Evolutionary conservation across 2,888 invertebrate species (phyloP).

Genomic region (Branchellion lobata): DNA sequence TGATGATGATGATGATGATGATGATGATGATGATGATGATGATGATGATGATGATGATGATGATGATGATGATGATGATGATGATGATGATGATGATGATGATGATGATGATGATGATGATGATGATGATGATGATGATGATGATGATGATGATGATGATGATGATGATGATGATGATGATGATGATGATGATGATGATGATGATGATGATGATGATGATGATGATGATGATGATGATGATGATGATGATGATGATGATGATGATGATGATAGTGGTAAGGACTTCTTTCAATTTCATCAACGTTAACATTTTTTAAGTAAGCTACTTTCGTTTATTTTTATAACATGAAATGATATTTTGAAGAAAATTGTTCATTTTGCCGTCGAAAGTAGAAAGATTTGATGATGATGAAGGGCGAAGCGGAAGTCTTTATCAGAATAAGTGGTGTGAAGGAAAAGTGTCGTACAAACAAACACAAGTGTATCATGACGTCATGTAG

Average conservation of each 20-base stretch:
- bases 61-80: not conserved
- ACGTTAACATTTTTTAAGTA: not conserved
- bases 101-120: not conserved
- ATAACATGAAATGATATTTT: too few relatives aligned
- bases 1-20: too few relatives aligned
- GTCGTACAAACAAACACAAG: too few relatives aligned
- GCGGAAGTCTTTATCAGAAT: too few relatives aligned
- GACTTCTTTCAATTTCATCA: slow-evolving; percentile 27
- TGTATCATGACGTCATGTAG: too few relatives aligned
- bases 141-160: not conserved
- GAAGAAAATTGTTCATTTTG: too few relatives aligned
- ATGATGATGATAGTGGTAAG: slow-evolving; percentile 12
- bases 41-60: too few relatives aligned
- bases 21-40: too few relatives aligned
- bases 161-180: not conserved
- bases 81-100: not conserved
- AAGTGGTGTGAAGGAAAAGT: too few relatives aligned
- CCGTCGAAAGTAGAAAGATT: too few relatives aligned
- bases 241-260: slow-evolving; percentile 1
- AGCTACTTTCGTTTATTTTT: too few relatives aligned
- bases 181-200: slow-evolving; percentile 23
- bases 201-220: not conserved
- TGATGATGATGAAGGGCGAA: too few relatives aligned
- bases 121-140: not conserved
- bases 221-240: not conserved